Evolutionary conservation across 1,140 invertebrate genomes (phyloP), one percentile per base, ranked within the genome.

Genomic region (Lamellibrachia luymesi): DNA sequence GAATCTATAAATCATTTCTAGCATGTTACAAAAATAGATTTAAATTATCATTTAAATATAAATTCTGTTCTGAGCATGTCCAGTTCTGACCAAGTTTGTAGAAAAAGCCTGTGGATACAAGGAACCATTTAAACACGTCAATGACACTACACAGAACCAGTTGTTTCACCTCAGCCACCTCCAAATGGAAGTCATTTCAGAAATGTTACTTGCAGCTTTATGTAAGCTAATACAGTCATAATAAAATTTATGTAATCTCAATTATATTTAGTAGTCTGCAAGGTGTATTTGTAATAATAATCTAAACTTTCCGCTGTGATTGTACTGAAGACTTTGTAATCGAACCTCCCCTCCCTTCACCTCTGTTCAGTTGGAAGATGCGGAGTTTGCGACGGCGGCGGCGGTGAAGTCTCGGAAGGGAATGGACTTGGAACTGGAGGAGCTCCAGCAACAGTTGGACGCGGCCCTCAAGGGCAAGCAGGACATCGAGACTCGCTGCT

Each of bases 361-460:
- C 27, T 93, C 93, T n/a, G 93, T 93, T 13, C 95, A 99, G 97
- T 96, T 99, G 93, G 98, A 99, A 95, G 98, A 99, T 96, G 97
- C 98, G 2, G 98, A 99, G 95, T 98, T 98, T 94, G 97, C 98
- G 0, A 96, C 98, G 90, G 97, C 97, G 0, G 97, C 98, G 51
- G 98, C 98, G 0, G 97, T 98, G 52, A 99, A 99, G 96, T 98
- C 98, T 22, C 97, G 98, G 93, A 98, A 98, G 95, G 97, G 97
- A 2, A 97, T 97, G 90, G 98, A 99, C 95, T 97, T 98, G 2
- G 98, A 98, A 94, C 95, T 98, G 50, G 97, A 97, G 38, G 98
- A 98, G 94, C 97, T 97, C 1, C 97, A 98, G 94, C 97, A 97
- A 5, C 97, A 98, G 93, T 96, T 99, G 2, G 98, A 99, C 92